A percentile compares a stretch with the other conserved stretches of the same genome.
These are phyloP conservation scores for Micromys minutus DNA, from an alignment of 2,113 vertebrate genomes.

Conservation along the genomic window DNA sequence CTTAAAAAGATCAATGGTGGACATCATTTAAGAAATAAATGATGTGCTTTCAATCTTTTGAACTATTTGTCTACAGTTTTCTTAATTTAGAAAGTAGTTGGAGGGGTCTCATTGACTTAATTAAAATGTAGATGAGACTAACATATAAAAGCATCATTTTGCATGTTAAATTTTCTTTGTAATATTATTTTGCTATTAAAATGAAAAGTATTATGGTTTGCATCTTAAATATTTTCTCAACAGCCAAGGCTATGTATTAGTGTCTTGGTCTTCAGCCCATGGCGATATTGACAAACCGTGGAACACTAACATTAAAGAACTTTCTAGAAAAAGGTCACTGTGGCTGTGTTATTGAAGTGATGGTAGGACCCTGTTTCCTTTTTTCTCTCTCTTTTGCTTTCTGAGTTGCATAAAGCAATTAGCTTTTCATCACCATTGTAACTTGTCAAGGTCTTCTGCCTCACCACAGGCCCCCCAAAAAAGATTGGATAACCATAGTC, in stretches of 20 bases:
- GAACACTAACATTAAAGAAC: neutral
- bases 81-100: conserved; percentile 54
- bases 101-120: conserved; percentile 18
- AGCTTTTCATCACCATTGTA: neutral
- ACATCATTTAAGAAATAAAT: conserved; percentile 40
- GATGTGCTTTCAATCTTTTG: conserved; percentile 46
- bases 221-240: neutral
- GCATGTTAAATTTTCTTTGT: conserved; percentile 5
- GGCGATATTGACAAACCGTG: too few species aligned
- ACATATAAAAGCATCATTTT: conserved; percentile 37
- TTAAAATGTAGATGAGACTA: conserved; percentile 60
- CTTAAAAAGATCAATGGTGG: conserved; percentile 60
- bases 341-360: too few species aligned
- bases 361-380: neutral
- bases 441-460: neutral
- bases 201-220: neutral
- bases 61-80: conserved; percentile 50
- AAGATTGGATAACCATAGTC: neutral
- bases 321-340: neutral
- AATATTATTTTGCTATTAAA: conserved; percentile 28
- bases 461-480: neutral
- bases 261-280: neutral
- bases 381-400: neutral
- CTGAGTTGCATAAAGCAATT: too few species aligned
- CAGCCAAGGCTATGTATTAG: neutral